phyloP scores from a whole-genome alignment of 2,113 vertebrate species.

The Coptodon rendalli region DNA sequence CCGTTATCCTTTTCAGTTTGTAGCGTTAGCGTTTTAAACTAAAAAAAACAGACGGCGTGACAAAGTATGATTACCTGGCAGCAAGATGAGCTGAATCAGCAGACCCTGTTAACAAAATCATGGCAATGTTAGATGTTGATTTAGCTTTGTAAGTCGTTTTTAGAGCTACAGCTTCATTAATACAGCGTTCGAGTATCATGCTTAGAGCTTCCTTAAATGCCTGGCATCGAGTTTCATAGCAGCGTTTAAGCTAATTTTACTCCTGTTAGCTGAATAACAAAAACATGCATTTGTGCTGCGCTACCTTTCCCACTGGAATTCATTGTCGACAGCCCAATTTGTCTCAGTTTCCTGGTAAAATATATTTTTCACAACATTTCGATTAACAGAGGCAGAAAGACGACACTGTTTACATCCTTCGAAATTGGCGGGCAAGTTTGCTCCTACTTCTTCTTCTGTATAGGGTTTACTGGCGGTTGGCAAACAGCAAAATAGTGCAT shows the following conservation, averaged over 20 bases:
- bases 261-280: background rate
- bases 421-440: constrained; percentile 55
- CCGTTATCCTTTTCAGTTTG: background rate
- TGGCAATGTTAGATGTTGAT: background rate
- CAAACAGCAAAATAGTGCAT: no score
- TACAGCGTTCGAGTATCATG: background rate
- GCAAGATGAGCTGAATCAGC: constrained; percentile 27
- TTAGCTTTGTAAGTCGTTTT: background rate
- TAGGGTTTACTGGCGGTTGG: no score
- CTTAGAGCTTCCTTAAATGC: background rate
- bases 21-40: background rate
- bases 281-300: background rate
- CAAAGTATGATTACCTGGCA: constrained; percentile 34
- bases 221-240: background rate
- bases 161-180: background rate
- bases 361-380: background rate
- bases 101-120: constrained; percentile 28
- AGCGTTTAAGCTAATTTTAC: background rate
- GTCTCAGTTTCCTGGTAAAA: background rate
- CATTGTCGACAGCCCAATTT: constrained; percentile 13
- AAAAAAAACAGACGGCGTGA: background rate
- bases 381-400: background rate
- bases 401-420: constrained; percentile 38
- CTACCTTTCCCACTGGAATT: constrained; percentile 43
- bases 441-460: background rate